These are phyloP conservation scores for Fulica atra DNA, from an alignment of 2,113 vertebrate genomes.

Conservation along the genomic window DNA sequence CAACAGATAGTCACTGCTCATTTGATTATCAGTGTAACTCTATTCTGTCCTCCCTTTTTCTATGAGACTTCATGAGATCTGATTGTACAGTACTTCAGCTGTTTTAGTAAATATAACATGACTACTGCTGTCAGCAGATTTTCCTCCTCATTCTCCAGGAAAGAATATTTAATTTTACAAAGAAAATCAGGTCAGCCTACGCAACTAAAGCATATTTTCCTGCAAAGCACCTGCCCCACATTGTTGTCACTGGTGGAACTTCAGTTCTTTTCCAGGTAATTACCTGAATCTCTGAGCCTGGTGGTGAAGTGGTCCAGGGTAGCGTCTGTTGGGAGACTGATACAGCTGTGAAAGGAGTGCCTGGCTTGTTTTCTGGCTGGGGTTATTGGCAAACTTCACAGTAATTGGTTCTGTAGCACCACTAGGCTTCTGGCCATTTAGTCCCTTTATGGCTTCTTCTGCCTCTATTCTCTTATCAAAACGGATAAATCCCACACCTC, in stretches of 20 bases:
- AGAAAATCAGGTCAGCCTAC: constrained; percentile 61
- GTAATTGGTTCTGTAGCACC: constrained; percentile 98
- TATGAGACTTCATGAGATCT: not conserved
- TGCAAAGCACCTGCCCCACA: constrained; percentile 29
- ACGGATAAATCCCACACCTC: constrained; percentile 99
- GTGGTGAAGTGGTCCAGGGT: constrained; percentile 98
- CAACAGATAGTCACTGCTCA: constrained; percentile 38
- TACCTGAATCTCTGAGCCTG: constrained; percentile 99
- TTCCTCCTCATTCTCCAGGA: constrained; percentile 64
- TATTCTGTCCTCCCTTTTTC: constrained; percentile 17
- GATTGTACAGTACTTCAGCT: constrained; percentile 41
- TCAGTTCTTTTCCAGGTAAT: constrained; percentile 67
- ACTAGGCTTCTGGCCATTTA: constrained; percentile 99
- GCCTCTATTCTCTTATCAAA: constrained; percentile 99
- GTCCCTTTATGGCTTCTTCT: constrained; percentile 99
- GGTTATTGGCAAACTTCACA: constrained; percentile 99
- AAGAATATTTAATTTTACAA: constrained; percentile 69
- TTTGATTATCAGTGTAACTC: constrained; percentile 53
- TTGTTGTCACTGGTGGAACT: not conserved
- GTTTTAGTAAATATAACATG: constrained; percentile 65
- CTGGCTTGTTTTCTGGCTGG: constrained; percentile 99
- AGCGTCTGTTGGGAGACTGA: constrained; percentile 98
- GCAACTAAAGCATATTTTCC: constrained; percentile 48
- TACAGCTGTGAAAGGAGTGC: constrained; percentile 98
- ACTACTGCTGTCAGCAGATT: constrained; percentile 62